Base-by-base conservation (phyloP, 1,140 invertebrate species). In the Babylonia areolata region DNA sequence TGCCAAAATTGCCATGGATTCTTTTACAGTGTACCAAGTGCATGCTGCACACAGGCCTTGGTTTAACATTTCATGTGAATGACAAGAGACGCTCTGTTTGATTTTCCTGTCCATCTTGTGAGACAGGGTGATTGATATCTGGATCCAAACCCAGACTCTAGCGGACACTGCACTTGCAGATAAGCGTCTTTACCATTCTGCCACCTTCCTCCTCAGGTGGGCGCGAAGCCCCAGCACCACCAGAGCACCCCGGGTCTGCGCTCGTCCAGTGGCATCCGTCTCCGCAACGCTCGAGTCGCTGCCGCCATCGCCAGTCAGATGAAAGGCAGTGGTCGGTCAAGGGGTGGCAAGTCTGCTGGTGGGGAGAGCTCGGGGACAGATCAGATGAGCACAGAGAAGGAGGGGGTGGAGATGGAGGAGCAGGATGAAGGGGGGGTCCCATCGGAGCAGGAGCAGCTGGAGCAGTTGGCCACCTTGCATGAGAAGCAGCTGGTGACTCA, bases 221-320 rank as follows among this genome's bases (percentile, higher is more conserved):
- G n/a, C n/a, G n/a, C n/a, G n/a, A 78, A 42, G 64, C 39, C 17
- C n/a, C 51, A n/a, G n/a, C n/a, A 11, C n/a, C 78, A 71, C 31
- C 42, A 33, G 39, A 37, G 58, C 20, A 83, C 54, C 2, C 54
- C 77, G 15, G 83, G 54, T 3, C 71, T 84, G 35, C 12, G 81
- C 64, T 79, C 77, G 1, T 37, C 46, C 71, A 83, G 73, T 15
- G 69, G 37, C 35, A 83, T 83, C 39, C 86, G 51, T 33, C 40
- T 75, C 17, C 58, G 42, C 20, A 51, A 58, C 40, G 54, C 69
- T 23, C 40, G 82, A n/a, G 82, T 84, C 64, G 82, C 82, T n/a
- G 82, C 82, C 6, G 82, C 82, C 40, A 84, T 84, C 2, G 82
- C 82, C 12, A 84, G 69, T 28, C 82, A 84, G 37, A 71, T 69